A percentile compares a stretch with the other conserved stretches of the same genome.
Conservation (phyloP, 2,797 vertebrate genomes). For the Pampus argenteus region DNA sequence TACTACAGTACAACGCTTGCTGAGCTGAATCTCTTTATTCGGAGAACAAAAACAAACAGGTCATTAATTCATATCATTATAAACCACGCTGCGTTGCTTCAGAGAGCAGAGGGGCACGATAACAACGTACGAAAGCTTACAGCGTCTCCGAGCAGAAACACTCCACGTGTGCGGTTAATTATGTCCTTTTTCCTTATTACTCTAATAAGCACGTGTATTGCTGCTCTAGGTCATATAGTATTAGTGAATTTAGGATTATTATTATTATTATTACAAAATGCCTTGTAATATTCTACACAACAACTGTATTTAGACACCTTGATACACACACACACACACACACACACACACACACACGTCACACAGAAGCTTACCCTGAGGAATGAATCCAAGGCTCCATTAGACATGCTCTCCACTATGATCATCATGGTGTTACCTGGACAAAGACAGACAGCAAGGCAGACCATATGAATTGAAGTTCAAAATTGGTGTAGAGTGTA, state of each 20-base stretch:
- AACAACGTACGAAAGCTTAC: constrained; percentile 55
- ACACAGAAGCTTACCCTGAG: constrained; percentile 87
- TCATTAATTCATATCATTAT: constrained; percentile 70
- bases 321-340: neutral
- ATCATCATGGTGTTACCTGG: constrained; percentile 96
- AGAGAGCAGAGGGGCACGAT: constrained; percentile 55
- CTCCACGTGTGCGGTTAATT: constrained; percentile 65
- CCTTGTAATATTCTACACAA: constrained; percentile 15
- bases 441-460: constrained; percentile 26
- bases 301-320: too few relatives aligned
- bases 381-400: constrained; percentile 92
- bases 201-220: constrained; percentile 30
- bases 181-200: constrained; percentile 49
- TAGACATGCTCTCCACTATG: constrained; percentile 92
- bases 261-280: constrained; percentile 33
- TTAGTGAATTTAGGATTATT: constrained; percentile 20
- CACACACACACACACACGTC: neutral
- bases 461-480: constrained; percentile 1
- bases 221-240: constrained; percentile 31
- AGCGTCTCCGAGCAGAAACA: constrained; percentile 57
- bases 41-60: constrained; percentile 68
- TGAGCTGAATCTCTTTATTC: constrained; percentile 57
- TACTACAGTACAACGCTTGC: constrained; percentile 33
- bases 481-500: constrained; percentile 2
- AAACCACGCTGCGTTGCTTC: constrained; percentile 46